Conservation (phyloP, 2,113 vertebrate genomes). For the Epinephelus moara region DNA sequence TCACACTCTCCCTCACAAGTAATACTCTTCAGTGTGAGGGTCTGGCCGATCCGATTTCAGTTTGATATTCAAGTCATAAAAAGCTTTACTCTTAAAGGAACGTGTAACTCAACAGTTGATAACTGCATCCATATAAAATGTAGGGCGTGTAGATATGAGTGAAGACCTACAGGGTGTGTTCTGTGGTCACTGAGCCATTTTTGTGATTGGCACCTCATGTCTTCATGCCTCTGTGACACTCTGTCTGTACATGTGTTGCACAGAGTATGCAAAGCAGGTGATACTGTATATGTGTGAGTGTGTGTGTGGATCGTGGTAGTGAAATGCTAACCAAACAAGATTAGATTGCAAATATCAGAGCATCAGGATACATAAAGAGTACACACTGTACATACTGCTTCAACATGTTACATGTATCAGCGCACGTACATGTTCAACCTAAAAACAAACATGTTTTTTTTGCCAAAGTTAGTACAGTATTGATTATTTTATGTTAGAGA, state of each 20-base stretch:
- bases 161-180: conserved; percentile 39
- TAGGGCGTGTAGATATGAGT: background rate
- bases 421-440: background rate
- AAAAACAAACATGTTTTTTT: background rate
- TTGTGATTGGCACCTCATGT: conserved; percentile 41
- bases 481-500: background rate
- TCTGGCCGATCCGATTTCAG: conserved; percentile 24
- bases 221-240: conserved; percentile 24
- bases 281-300: background rate
- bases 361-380: background rate
- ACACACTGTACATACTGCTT: background rate
- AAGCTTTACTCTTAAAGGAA: background rate
- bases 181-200: conserved; percentile 12
- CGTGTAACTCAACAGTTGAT: conserved; percentile 24
- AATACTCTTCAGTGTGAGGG: background rate
- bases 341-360: background rate
- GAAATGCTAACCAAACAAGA: background rate
- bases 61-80: conserved; percentile 23
- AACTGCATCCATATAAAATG: background rate
- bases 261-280: conserved; percentile 35
- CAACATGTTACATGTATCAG: background rate
- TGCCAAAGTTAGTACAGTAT: background rate
- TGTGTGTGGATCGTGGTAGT: background rate
- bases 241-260: conserved; percentile 44
- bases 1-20: conserved; percentile 31